Percentiles rank a stretch among this genome's conserved stretches.
Conservation (phyloP, 2,888 invertebrate genomes). For the Aphrophora alni region DNA sequence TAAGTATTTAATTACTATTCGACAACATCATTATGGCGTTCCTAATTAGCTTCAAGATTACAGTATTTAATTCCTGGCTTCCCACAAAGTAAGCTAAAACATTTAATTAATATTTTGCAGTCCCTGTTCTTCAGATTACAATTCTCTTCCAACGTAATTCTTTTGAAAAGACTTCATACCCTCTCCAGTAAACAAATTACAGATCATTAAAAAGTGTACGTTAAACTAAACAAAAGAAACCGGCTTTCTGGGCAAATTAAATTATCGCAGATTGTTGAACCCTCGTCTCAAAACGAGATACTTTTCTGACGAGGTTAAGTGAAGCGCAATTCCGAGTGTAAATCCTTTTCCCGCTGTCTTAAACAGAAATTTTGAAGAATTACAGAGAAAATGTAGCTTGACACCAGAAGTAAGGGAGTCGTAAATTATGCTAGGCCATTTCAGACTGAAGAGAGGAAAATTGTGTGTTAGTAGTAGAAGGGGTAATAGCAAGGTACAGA, state of each 20-base stretch:
- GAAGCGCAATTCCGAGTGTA: neutral
- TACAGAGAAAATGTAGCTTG: conserved; percentile 1
- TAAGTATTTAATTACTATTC: no score
- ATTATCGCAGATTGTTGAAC: conserved; percentile 6
- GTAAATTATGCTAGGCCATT: neutral
- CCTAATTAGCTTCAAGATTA: no score
- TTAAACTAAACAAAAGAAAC: neutral
- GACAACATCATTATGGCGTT: no score
- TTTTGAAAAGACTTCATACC: neutral
- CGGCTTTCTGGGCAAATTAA: neutral
- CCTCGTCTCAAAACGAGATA: neutral
- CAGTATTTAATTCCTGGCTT: neutral
- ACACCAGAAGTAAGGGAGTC: neutral
- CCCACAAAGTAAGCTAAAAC: neutral
- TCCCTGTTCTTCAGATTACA: neutral
- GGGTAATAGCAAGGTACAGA: neutral
- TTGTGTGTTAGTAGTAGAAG: neutral
- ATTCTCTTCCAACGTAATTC: neutral
- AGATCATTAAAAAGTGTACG: conserved; percentile 6
- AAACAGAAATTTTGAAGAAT: conserved; percentile 6
- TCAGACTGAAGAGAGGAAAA: no score
- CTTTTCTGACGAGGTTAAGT: neutral
- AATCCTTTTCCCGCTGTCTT: neutral
- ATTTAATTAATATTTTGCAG: neutral
- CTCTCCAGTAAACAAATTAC: neutral